Conservation (phyloP, 2,888 invertebrate genomes). For the Polietes domitor region DNA sequence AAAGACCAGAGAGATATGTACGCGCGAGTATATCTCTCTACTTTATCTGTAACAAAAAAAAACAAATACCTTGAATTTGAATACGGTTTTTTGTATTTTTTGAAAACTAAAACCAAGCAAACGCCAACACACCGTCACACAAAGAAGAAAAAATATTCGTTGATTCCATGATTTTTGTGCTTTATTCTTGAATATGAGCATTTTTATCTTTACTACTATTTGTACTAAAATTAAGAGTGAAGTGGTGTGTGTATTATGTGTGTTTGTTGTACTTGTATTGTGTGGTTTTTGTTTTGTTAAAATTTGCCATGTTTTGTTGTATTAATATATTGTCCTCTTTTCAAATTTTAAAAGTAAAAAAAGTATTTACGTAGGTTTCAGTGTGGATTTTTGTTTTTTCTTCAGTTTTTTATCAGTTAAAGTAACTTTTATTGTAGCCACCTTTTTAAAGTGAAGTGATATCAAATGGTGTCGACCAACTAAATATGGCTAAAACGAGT, state of each 20-base stretch:
- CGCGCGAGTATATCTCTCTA: background rate
- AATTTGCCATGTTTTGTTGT: slow-evolving; percentile 4
- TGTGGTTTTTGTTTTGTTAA: background rate
- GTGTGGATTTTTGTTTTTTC: background rate
- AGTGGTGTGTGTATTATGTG: background rate
- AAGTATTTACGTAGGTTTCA: background rate
- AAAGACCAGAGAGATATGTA: background rate
- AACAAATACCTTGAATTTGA: slow-evolving; percentile 6
- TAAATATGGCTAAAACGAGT: slow-evolving; percentile 41
- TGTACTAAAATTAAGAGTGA: background rate
- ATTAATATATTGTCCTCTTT: slow-evolving; percentile 2
- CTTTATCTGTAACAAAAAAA: slow-evolving; percentile 16
- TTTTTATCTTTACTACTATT: background rate
- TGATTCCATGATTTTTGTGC: background rate
- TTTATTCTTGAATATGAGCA: background rate
- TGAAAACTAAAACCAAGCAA: background rate
- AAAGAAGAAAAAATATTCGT: background rate
- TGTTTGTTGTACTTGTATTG: background rate
- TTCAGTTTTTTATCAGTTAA: slow-evolving; percentile 46
- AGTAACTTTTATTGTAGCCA: slow-evolving; percentile 20
- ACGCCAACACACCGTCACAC: slow-evolving; percentile 27
- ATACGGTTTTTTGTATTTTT: background rate
- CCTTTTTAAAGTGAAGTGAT: background rate
- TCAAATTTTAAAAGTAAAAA: background rate
- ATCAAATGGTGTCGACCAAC: background rate